phyloP scores from a whole-genome alignment of 2,113 vertebrate genomes.

The Porphyrio hochstetteri region DNA sequence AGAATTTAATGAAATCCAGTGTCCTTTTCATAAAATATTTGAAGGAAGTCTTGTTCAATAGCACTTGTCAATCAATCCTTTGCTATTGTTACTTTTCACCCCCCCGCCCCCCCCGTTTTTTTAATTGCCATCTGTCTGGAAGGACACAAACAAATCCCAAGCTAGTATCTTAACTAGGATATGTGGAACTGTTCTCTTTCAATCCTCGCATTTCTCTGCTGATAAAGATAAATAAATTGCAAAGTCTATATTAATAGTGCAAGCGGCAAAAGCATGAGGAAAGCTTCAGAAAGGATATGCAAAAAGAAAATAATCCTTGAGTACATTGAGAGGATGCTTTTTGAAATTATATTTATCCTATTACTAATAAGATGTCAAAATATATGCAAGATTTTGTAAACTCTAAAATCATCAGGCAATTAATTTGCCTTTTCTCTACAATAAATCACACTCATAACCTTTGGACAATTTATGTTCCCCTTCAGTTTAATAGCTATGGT shows the following conservation, averaged over 20 bases:
- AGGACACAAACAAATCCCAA: conserved; percentile 63
- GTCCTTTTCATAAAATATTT: conserved; percentile 70
- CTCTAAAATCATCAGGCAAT: not conserved
- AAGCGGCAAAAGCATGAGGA: not conserved
- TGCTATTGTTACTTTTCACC: conserved; percentile 12
- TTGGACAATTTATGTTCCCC: not conserved
- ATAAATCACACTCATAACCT: not conserved
- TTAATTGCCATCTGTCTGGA: conserved; percentile 53
- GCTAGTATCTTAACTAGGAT: conserved; percentile 45
- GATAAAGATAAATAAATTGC: not conserved
- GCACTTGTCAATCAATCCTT: conserved; percentile 61
- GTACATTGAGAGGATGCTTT: not conserved
- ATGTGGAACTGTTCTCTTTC: not conserved
- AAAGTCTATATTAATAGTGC: not conserved
- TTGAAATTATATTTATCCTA: not conserved
- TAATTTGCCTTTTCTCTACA: not conserved
- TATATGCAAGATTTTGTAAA: not conserved
- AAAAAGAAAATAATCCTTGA: not conserved
- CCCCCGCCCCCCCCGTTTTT: not conserved
- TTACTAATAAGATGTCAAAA: not conserved
- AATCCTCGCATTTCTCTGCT: not conserved
- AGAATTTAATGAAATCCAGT: conserved; percentile 67
- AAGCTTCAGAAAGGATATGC: not conserved
- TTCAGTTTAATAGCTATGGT: not conserved
- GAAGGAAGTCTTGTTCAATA: conserved; percentile 56